Conservation (phyloP, 2,797 vertebrate species). For the Triplophysa bombifrons region DNA sequence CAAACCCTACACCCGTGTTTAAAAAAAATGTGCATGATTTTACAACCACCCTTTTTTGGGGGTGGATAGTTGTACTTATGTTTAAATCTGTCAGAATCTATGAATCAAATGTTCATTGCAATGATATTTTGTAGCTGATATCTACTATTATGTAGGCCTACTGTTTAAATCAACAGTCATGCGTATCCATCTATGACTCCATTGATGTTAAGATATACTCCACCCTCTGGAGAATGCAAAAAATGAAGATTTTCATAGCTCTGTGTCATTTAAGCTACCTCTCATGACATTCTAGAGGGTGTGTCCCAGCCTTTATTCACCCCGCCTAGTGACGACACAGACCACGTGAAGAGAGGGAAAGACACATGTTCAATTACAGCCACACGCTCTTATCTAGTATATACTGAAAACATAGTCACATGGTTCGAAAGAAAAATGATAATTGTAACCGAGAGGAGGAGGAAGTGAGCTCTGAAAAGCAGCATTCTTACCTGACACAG, state of each 20-base stretch:
- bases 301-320: not conserved
- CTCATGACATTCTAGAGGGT: not conserved
- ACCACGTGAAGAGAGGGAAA: not conserved
- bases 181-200: not conserved
- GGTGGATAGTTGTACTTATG: not conserved
- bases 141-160: no score
- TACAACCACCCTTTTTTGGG: no score
- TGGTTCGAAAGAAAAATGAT: constrained; percentile 14
- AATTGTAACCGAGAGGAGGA: constrained; percentile 23
- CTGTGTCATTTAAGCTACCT: not conserved
- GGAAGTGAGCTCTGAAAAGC: constrained; percentile 20
- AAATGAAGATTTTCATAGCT: not conserved
- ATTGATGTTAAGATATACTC: not conserved
- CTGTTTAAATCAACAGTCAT: not conserved
- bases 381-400: not conserved
- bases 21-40: no score
- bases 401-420: constrained; percentile 31
- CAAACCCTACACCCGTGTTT: no score
- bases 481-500: constrained; percentile 29
- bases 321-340: constrained; percentile 15
- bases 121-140: not conserved
- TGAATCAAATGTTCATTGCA: not conserved
- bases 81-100: not conserved
- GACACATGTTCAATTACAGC: not conserved
- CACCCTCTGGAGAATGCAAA: constrained; percentile 15